phyloP scores from a whole-genome alignment of 2,888 invertebrate genomes.

The Parnassius orleans region DNA sequence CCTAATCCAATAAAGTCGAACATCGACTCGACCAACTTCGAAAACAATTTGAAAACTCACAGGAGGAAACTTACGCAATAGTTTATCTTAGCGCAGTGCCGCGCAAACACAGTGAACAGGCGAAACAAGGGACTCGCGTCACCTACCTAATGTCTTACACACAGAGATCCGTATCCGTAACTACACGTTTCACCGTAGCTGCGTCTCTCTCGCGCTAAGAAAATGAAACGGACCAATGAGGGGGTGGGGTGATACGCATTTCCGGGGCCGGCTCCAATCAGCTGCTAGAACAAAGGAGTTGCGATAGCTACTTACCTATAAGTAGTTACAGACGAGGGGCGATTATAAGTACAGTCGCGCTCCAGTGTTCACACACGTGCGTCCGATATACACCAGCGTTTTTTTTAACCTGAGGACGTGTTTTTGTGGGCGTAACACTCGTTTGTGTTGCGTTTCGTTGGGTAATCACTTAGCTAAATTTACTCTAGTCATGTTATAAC shows the following conservation, averaged over 20 bases:
- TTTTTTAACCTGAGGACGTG: conserved; percentile 66
- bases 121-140: conserved; percentile 63
- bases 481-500: conserved; percentile 61
- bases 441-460: conserved; percentile 69
- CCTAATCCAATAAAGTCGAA: conserved; percentile 49
- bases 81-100: conserved; percentile 67
- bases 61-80: conserved; percentile 60
- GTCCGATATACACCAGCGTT: conserved; percentile 50
- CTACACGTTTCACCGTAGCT: conserved; percentile 68
- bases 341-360: conserved; percentile 57
- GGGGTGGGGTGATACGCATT: conserved; percentile 81
- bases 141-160: conserved; percentile 71
- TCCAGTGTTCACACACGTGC: conserved; percentile 58
- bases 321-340: conserved; percentile 72
- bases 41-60: conserved; percentile 66
- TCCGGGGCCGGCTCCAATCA: conserved; percentile 81
- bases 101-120: conserved; percentile 61
- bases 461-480: conserved; percentile 65
- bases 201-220: conserved; percentile 79
- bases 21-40: conserved; percentile 51
- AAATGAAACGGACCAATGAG: conserved; percentile 81
- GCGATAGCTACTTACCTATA: conserved; percentile 78
- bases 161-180: conserved; percentile 73
- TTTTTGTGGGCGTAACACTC: conserved; percentile 64
- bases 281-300: conserved; percentile 81